phyloP scores from a whole-genome alignment of 2,888 invertebrate genomes.

The Ethmia dodecea region DNA sequence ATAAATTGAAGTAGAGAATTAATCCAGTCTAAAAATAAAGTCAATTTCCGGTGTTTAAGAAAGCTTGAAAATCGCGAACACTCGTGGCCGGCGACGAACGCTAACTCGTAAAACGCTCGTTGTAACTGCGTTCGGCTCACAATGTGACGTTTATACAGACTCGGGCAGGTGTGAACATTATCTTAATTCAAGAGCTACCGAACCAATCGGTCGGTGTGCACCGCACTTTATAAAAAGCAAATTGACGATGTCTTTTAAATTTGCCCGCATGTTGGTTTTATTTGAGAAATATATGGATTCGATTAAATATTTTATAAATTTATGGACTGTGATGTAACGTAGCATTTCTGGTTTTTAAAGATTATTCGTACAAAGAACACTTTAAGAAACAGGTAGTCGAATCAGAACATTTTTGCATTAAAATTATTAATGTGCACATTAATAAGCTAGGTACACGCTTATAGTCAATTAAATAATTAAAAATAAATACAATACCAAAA shows the following conservation, averaged over 20 bases:
- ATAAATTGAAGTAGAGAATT: too few species aligned
- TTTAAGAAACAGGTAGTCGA: too few species aligned
- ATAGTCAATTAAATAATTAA: too few species aligned
- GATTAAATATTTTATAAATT: background rate
- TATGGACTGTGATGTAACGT: too few species aligned
- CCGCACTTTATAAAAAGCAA: slow-evolving; percentile 38
- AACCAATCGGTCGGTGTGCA: slow-evolving; percentile 46
- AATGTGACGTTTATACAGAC: slow-evolving; percentile 62
- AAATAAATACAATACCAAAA: too few species aligned
- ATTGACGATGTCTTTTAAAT: slow-evolving; percentile 20
- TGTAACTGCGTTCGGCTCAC: slow-evolving; percentile 51
- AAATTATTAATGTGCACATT: too few species aligned
- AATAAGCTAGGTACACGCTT: too few species aligned
- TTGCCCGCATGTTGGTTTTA: slow-evolving; percentile 9
- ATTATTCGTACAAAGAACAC: too few species aligned
- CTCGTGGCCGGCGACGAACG: slow-evolving; percentile 22
- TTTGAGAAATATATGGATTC: background rate
- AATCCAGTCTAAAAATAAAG: too few species aligned
- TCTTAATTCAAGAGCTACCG: slow-evolving; percentile 71
- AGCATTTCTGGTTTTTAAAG: too few species aligned
- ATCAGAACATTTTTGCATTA: too few species aligned
- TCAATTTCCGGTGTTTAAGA: too few species aligned
- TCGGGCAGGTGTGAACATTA: slow-evolving; percentile 73
- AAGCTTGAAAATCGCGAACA: slow-evolving; percentile 7
- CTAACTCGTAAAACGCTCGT: slow-evolving; percentile 54